Evolutionary conservation across 1,140 invertebrate genomes (phyloP).

Genomic region (Trachymyrmex septentrionalis): DNA sequence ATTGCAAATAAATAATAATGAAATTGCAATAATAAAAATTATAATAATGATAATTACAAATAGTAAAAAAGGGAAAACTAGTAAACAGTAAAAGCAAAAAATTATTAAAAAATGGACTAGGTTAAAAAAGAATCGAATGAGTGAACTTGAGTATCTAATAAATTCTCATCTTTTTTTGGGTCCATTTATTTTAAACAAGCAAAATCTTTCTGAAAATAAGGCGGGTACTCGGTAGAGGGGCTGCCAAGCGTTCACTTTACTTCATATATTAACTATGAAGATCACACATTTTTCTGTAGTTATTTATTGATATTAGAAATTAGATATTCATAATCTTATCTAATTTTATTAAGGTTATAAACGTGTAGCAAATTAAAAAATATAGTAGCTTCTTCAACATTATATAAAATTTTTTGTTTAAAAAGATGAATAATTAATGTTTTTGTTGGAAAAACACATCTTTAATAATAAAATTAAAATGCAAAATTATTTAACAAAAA

Average conservation of each 20-base stretch:
- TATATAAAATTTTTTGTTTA: background rate
- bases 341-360: background rate
- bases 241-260: conserved; percentile 26
- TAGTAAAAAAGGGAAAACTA: no score
- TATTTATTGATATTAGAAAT: background rate
- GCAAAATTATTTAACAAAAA: background rate
- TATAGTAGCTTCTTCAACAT: background rate
- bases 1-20: no score
- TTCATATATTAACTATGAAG: conserved; percentile 11
- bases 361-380: background rate
- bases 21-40: no score
- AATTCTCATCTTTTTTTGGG: no score
- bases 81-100: no score
- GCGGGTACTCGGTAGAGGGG: background rate
- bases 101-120: no score
- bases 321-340: conserved; percentile 9
- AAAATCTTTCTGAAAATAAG: background rate
- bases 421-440: background rate
- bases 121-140: no score
- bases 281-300: background rate
- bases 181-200: no score
- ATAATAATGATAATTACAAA: no score
- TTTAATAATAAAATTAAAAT: background rate
- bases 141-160: no score
- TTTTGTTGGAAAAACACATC: background rate